Percentiles rank a stretch among this genome's conserved stretches.
phyloP scores from a whole-genome alignment of 2,888 invertebrate genomes.

The Andricus quercusramuli region DNA sequence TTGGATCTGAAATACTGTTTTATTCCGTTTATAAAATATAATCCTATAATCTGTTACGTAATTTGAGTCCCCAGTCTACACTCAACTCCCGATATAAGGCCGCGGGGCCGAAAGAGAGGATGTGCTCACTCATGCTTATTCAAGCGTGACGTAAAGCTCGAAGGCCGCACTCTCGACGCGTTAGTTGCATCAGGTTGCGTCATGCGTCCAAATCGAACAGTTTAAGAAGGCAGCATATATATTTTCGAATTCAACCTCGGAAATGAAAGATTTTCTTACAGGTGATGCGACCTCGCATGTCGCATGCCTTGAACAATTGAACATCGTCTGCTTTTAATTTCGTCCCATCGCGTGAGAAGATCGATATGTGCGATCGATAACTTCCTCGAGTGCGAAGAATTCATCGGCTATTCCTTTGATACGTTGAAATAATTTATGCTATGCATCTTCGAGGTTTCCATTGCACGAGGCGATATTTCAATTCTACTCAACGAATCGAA shows the following conservation, averaged over 20 bases:
- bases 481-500: background rate
- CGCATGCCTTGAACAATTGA: conserved; percentile 5
- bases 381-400: conserved; percentile 30
- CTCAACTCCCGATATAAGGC: too few species aligned
- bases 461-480: conserved; percentile 15
- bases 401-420: conserved; percentile 30
- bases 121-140: too few species aligned
- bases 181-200: too few species aligned
- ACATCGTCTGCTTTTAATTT: conserved; percentile 27
- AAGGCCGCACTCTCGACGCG: too few species aligned
- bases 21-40: too few species aligned
- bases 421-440: conserved; percentile 9
- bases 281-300: background rate
- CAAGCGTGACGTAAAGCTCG: too few species aligned
- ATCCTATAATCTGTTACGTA: too few species aligned
- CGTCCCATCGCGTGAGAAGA: conserved; percentile 15
- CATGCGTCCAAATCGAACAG: too few species aligned
- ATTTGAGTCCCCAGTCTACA: too few species aligned
- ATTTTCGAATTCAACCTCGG: background rate
- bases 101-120: too few species aligned
- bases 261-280: background rate
- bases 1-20: too few species aligned
- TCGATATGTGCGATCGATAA: conserved; percentile 22
- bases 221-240: background rate
- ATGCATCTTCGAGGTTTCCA: conserved; percentile 3